Base-by-base conservation (phyloP, 1,140 invertebrate species). In the Drosophila pandora region DNA sequence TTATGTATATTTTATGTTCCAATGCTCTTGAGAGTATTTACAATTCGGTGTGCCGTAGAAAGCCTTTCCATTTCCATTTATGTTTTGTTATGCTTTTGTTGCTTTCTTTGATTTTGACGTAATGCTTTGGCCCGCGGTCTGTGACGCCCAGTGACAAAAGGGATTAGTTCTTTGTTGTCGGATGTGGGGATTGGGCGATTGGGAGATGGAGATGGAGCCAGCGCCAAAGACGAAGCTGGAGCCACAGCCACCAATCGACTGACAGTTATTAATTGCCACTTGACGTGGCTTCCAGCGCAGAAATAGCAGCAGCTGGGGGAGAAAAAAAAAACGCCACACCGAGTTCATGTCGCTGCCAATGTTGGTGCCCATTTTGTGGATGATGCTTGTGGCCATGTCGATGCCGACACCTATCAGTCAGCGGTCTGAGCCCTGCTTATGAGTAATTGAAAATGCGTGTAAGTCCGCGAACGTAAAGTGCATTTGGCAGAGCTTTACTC, bases 181-280 rank as follows among this genome's bases (percentile, higher is more conserved):
- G 63, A 49, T 69, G 43, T 54, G 64, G 34, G 43, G 50, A 37
- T 57, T 45, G 55, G 48, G 47, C 10, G 49, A 21, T 22, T 49
- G 50, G 30, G 9, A 69, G 50, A 17, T 39, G 61, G 64, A 5
- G 63, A 22, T 34, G 48, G 22, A 32, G 74, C 54, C 61, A 28
- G 58, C 49, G 10, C 10, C 10, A 12, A 37, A 32, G 13, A n/a
- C 41, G 25, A 52, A 37, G 73, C 62, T 81, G 64, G 63, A 63
- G 82, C 76, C 84, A 37, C 71, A 69, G 77, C 82, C 58, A 76
- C 78, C 82, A 87, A 87, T 82, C 85, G 82, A 75, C 75, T 82
- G 82, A 85, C 82, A 87, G 82, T 87, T 85, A 85, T 85, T 85
- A 85, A 85, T 85, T 87, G 77, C 82, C 82, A 76, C 61, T 81